Conservation (phyloP, 1,140 invertebrate genomes). For the Neodiprion lecontei region DNA sequence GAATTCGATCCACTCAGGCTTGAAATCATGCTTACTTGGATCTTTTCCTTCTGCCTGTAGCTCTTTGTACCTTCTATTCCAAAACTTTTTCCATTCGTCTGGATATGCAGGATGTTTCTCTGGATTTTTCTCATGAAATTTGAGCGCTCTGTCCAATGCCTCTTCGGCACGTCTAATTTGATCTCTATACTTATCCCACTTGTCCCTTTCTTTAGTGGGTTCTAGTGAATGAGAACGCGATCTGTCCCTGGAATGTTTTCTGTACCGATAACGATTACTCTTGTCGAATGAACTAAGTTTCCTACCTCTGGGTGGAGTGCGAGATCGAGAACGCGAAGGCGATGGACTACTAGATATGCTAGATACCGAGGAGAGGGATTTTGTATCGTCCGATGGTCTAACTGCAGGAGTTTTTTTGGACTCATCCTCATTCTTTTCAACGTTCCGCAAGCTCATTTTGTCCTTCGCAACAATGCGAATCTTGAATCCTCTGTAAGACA, state of each 20-base stretch:
- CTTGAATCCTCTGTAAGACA: constrained; percentile 53
- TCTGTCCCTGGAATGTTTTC: constrained; percentile 41
- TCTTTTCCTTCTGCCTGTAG: constrained; percentile 78
- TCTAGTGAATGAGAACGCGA: constrained; percentile 47
- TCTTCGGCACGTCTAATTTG: constrained; percentile 62
- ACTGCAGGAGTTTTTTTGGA: constrained; percentile 38
- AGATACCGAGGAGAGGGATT: constrained; percentile 58
- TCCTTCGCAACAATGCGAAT: constrained; percentile 58
- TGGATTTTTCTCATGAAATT: constrained; percentile 81
- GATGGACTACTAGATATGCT: constrained; percentile 58
- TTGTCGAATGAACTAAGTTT: constrained; percentile 33
- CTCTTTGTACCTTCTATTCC: constrained; percentile 82
- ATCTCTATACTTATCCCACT: constrained; percentile 65
- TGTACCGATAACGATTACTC: constrained; percentile 30
- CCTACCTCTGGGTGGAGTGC: constrained; percentile 28
- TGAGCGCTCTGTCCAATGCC: constrained; percentile 60
- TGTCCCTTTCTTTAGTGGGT: constrained; percentile 59
- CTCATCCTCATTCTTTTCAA: constrained; percentile 38
- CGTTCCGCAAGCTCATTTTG: constrained; percentile 49
- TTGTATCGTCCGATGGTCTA: constrained; percentile 50
- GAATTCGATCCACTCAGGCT: constrained; percentile 84
- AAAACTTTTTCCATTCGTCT: constrained; percentile 87
- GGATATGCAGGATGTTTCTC: constrained; percentile 86
- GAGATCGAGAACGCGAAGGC: constrained; percentile 50
- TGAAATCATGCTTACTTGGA: constrained; percentile 80